These are phyloP conservation scores for Gobionotothen gibberifrons DNA, from an alignment of 2,797 vertebrate genomes.

Conservation along the genomic window DNA sequence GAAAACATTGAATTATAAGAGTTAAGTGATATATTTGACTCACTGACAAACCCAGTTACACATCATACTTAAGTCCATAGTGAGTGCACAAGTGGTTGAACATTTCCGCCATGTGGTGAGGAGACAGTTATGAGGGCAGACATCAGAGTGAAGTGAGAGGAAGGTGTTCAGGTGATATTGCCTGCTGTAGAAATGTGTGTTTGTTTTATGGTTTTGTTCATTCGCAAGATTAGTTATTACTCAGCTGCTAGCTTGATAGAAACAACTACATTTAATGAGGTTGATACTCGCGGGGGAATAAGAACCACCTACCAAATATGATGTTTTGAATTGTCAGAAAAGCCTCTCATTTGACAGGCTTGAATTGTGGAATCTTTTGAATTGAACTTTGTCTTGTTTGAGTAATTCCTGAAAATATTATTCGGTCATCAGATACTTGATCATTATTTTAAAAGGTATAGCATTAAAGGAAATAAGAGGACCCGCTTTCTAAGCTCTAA, in stretches of 20 bases:
- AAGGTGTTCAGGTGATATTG: conserved; percentile 36
- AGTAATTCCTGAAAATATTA: no score
- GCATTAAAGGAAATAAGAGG: not conserved
- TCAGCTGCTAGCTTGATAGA: conserved; percentile 32
- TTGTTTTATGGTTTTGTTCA: conserved; percentile 30
- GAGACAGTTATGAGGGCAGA: conserved; percentile 27
- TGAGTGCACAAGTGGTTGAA: conserved; percentile 26
- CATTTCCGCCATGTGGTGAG: conserved; percentile 25
- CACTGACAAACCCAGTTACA: conserved; percentile 34
- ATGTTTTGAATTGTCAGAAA: no score
- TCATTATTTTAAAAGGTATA: not conserved
- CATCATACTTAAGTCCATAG: conserved; percentile 23
- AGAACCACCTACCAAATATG: conserved; percentile 17
- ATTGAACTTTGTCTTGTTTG: no score
- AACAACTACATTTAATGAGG: conserved; percentile 35
- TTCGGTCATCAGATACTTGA: no score
- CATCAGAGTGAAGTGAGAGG: conserved; percentile 27
- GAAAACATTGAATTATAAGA: conserved; percentile 22
- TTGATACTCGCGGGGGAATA: conserved; percentile 21
- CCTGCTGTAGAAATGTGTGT: conserved; percentile 29
- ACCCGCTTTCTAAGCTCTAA: not conserved
- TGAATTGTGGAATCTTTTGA: not conserved
- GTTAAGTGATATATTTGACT: conserved; percentile 34
- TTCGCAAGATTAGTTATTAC: conserved; percentile 23
- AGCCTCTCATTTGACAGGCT: not conserved